Evolutionary conservation across 2,888 invertebrate genomes (phyloP).

Genomic region (Torymus texanus): DNA sequence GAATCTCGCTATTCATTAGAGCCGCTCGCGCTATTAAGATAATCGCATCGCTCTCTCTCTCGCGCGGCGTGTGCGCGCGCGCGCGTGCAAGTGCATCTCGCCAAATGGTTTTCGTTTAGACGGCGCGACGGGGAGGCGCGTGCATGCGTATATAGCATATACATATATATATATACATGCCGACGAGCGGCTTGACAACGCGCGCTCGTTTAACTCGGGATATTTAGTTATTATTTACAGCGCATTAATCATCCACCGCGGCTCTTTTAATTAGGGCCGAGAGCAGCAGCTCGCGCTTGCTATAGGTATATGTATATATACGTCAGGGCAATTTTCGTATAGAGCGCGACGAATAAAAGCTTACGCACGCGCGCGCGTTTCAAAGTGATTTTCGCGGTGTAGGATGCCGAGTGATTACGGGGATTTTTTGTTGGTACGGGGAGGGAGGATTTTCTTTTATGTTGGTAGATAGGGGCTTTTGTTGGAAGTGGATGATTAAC

Average conservation of each 20-base stretch:
- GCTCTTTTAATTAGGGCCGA: constrained; percentile 54
- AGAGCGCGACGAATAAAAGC: constrained; percentile 32
- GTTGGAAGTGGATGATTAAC: no score
- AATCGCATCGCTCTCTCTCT: constrained; percentile 62
- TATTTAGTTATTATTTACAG: constrained; percentile 58
- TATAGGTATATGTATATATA: constrained; percentile 10
- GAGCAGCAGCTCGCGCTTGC: constrained; percentile 4
- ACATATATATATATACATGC: no score
- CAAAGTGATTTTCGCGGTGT: constrained; percentile 44
- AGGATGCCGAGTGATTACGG: constrained; percentile 28
- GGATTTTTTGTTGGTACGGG: no score
- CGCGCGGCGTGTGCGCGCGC: constrained; percentile 39
- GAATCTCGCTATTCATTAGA: constrained; percentile 73
- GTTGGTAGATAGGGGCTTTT: no score
- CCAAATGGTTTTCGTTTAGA: constrained; percentile 59
- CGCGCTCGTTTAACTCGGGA: constrained; percentile 50
- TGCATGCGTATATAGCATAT: no score
- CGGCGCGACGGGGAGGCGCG: constrained; percentile 33
- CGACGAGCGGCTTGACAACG: constrained; percentile 56
- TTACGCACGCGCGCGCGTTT: neutral
- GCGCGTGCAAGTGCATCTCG: constrained; percentile 24
- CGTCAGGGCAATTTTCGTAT: constrained; percentile 45
- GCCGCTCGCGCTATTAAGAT: constrained; percentile 71
- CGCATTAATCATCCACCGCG: constrained; percentile 54
- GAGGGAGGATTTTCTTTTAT: no score